phyloP scores from a whole-genome alignment of 2,888 invertebrate species.

The Hemistola chrysoprasaria region DNA sequence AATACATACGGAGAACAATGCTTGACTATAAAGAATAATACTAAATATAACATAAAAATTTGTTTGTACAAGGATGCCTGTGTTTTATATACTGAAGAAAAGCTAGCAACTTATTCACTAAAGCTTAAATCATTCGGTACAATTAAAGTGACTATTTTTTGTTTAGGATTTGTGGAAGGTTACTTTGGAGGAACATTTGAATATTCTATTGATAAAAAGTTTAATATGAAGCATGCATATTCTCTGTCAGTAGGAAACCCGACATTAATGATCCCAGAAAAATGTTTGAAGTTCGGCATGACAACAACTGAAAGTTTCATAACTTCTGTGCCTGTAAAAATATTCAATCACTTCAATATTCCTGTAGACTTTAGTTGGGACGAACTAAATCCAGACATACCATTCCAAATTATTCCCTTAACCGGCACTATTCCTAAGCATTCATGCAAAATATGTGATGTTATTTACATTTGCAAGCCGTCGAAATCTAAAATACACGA shows the following conservation, averaged over 20 bases:
- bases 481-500: slow-evolving; percentile 67
- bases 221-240: slow-evolving; percentile 55
- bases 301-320: slow-evolving; percentile 62
- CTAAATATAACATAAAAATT: slow-evolving; percentile 48
- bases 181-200: slow-evolving; percentile 48
- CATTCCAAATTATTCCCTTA: slow-evolving; percentile 63
- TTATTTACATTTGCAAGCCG: slow-evolving; percentile 54
- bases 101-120: slow-evolving; percentile 35
- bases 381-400: slow-evolving; percentile 51
- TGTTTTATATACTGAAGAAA: slow-evolving; percentile 53
- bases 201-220: slow-evolving; percentile 58
- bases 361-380: slow-evolving; percentile 57
- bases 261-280: slow-evolving; percentile 52
- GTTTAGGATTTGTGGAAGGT: slow-evolving; percentile 51
- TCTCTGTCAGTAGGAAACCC: slow-evolving; percentile 53
- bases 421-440: slow-evolving; percentile 55
- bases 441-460: slow-evolving; percentile 60
- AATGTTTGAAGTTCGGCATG: slow-evolving; percentile 71
- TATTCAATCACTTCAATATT: slow-evolving; percentile 63
- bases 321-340: slow-evolving; percentile 60
- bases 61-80: slow-evolving; percentile 43
- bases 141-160: slow-evolving; percentile 45
- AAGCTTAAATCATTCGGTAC: slow-evolving; percentile 48
- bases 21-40: slow-evolving; percentile 57
- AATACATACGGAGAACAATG: slow-evolving; percentile 51